Conservation (phyloP, 2,113 vertebrate species). For the Rattus norvegicus region DNA sequence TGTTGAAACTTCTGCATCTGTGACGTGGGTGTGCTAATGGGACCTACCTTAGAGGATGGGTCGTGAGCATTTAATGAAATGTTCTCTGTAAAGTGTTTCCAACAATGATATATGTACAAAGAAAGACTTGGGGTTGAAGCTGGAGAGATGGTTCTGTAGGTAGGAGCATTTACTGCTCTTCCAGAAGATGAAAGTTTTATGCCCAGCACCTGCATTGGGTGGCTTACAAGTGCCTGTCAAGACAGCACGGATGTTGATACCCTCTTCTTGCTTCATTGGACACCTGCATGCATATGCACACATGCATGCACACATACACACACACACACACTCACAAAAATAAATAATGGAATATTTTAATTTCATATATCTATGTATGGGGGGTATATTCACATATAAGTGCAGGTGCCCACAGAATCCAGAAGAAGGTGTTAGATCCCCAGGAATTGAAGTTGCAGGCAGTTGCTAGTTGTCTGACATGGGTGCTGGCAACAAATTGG, state of each 20-base stretch:
- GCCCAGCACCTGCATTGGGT: background rate
- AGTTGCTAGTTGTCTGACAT: background rate
- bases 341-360: background rate
- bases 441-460: background rate
- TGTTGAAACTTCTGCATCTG: background rate
- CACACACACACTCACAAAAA: too few species aligned
- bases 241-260: too few species aligned
- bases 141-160: background rate
- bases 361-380: background rate
- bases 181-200: background rate
- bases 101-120: conserved; percentile 14
- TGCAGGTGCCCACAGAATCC: background rate
- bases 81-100: conserved; percentile 8
- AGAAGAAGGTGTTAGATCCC: background rate
- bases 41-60: conserved; percentile 3
- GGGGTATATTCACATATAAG: background rate
- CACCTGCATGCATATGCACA: background rate
- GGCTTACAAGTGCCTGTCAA: background rate
- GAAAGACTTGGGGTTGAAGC: background rate
- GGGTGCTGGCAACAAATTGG: background rate
- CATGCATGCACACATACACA: background rate
- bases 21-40: conserved; percentile 6
- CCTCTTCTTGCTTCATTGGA: background rate
- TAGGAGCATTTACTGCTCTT: background rate
- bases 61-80: conserved; percentile 28